phyloP scores from a whole-genome alignment of 2,113 vertebrate genomes.

The Hippopotamus amphibius region DNA sequence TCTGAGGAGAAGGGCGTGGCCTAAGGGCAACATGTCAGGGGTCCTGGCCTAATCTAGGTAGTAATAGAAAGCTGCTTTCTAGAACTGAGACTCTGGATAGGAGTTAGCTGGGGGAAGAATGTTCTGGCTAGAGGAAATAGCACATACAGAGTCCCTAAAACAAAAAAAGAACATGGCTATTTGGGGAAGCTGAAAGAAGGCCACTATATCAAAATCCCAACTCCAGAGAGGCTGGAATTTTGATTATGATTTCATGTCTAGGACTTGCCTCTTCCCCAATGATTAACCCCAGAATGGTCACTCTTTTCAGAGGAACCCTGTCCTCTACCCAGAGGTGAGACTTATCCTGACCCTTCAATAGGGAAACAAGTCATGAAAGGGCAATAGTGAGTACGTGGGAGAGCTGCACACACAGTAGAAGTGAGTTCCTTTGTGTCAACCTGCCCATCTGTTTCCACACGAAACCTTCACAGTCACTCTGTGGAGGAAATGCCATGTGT shows the following conservation, averaged over 20 bases:
- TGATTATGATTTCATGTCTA: background rate
- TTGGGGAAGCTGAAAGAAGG: background rate
- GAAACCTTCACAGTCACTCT: background rate
- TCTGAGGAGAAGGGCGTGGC: background rate
- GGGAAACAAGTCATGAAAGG: background rate
- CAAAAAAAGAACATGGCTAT: slow-evolving; percentile 21
- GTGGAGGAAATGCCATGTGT: background rate
- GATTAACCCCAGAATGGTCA: background rate
- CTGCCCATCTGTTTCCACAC: background rate
- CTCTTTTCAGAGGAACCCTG: background rate
- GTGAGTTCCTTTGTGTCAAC: background rate
- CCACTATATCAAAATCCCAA: background rate
- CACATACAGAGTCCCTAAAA: background rate
- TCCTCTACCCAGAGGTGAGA: background rate
- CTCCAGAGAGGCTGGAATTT: background rate
- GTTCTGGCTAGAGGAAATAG: background rate
- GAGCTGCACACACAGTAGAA: background rate
- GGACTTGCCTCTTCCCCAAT: background rate
- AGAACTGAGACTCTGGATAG: background rate
- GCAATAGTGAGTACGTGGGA: background rate
- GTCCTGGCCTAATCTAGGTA: background rate
- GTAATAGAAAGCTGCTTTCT: background rate
- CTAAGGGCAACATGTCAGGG: background rate
- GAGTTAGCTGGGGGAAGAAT: background rate
- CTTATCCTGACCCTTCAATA: background rate